Conservation (phyloP, 2,888 invertebrate species). For the Megalurothrips usitatus region DNA sequence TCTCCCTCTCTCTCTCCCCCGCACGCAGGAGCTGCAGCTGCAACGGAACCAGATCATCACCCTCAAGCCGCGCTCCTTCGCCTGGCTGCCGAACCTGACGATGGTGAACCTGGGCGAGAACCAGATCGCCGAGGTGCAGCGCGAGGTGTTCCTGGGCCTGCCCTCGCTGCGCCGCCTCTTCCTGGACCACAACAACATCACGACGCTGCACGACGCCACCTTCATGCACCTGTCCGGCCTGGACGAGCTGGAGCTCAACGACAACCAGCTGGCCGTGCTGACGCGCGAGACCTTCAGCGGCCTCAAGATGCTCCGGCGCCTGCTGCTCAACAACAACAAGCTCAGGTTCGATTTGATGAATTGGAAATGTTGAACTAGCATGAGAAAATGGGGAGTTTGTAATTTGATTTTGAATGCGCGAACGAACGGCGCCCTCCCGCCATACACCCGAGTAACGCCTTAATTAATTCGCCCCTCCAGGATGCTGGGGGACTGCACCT, state of each 20-base stretch:
- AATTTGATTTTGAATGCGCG: no score
- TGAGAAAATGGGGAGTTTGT: no score
- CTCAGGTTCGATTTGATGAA: slow-evolving; percentile 47
- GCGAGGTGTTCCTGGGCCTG: slow-evolving; percentile 67
- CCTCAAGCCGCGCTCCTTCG: slow-evolving; percentile 65
- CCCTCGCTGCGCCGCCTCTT: slow-evolving; percentile 69
- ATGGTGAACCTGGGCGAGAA: slow-evolving; percentile 70
- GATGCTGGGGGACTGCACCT: slow-evolving; percentile 73
- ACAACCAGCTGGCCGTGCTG: slow-evolving; percentile 68
- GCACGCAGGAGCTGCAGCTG: slow-evolving; percentile 60
- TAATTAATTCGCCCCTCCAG: slow-evolving; percentile 40
- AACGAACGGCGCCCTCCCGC: no score
- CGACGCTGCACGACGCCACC: slow-evolving; percentile 77
- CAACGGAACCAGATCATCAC: slow-evolving; percentile 65
- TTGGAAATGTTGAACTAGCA: no score
- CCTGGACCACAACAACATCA: slow-evolving; percentile 81
- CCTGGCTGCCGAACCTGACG: slow-evolving; percentile 65
- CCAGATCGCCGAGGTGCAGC: slow-evolving; percentile 65
- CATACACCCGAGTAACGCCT: not conserved
- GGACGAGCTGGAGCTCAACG: slow-evolving; percentile 73
- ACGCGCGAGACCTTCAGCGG: slow-evolving; percentile 75
- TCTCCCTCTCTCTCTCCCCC: not conserved
- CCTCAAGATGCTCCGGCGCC: slow-evolving; percentile 63
- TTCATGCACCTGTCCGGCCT: slow-evolving; percentile 69
- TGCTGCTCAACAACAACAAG: slow-evolving; percentile 69